A percentile compares a stretch with the other conserved stretches of the same genome.
Conservation (phyloP, 1,140 invertebrate species). For the Nephila pilipes region DNA sequence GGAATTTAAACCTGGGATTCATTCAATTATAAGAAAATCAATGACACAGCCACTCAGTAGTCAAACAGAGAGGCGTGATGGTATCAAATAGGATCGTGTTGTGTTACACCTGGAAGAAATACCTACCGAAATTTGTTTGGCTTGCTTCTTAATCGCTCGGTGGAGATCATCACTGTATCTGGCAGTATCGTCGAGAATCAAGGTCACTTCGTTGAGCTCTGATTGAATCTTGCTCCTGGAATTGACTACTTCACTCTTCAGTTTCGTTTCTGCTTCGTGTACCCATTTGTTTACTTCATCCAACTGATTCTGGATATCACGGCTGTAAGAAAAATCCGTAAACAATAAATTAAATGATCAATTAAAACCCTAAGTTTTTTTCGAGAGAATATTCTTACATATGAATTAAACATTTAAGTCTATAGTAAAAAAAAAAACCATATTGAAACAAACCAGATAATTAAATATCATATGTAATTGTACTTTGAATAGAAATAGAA, state of each 20-base stretch:
- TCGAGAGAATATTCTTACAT: too few species aligned
- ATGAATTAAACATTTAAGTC: too few species aligned
- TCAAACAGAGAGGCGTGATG: too few species aligned
- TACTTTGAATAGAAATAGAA: too few species aligned
- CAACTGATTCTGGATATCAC: conserved; percentile 98
- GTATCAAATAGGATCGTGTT: neutral
- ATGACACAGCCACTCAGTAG: too few species aligned
- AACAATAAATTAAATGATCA: too few species aligned
- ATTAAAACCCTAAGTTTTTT: too few species aligned
- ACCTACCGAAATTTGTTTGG: conserved; percentile 87
- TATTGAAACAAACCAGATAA: too few species aligned
- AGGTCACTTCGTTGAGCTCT: conserved; percentile 96
- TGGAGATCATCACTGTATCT: conserved; percentile 98
- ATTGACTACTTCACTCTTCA: conserved; percentile 96
- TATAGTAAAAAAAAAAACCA: too few species aligned
- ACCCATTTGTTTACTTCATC: conserved; percentile 96
- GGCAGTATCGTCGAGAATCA: conserved; percentile 96
- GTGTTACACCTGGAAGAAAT: neutral
- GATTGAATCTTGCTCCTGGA: conserved; percentile 99
- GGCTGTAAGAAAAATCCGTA: conserved; percentile 84
- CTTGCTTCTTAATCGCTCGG: conserved; percentile 98
- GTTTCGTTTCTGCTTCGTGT: conserved; percentile 95
- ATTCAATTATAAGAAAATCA: too few species aligned
- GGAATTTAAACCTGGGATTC: too few species aligned
- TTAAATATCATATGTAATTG: too few species aligned